Evolutionary conservation across 1,140 invertebrate species (phyloP), one percentile per base, ranked within the genome.

Genomic region (Bombus waltoni): DNA sequence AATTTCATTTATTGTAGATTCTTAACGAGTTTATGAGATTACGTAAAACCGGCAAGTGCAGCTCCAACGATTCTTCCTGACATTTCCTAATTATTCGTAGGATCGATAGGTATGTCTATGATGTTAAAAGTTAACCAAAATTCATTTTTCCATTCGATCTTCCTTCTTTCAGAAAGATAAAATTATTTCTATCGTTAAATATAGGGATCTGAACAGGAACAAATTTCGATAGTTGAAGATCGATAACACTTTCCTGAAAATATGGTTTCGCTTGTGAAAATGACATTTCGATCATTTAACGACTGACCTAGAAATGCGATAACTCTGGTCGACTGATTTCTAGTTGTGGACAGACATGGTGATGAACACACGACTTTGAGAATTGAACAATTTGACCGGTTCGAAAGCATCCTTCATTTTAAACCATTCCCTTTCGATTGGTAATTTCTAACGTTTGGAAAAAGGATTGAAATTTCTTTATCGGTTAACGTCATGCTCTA

Each of bases 281-380:
- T 53, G 47, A 47, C 15, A 47, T 47, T 47, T 35, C 9, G 40
- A 44, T 28, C 3, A 40, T 28, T 13, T 15, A 35, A 38, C 11
- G n/a, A 42, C 68, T 90, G 74, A 85, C 71, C 84, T 38, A 86
- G 82, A 87, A 87, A 81, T 42, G 71, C 71, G 72, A 72, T 77
- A 47, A 70, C 75, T 77, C 47, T 75, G 40, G 57, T 53, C 38
- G 71, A 74, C 57, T 77, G 53, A 62, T 79, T 76, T 81, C 40
- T 77, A 35, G 42, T 75, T 80, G 72, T 72, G n/a, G 57, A 72
- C 44, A 38, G 73, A 82, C 28, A 44, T 11, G 73, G 38, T 15
- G 38, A 70, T 75, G 68, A 79, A 11, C 18, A 53, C 18, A 22
- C 74, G 87, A 73, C 65, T 83, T 89, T 89, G 68, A 70, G 53